phyloP scores from a whole-genome alignment of 1,140 invertebrate genomes.

The Lasioglossum albipes region DNA sequence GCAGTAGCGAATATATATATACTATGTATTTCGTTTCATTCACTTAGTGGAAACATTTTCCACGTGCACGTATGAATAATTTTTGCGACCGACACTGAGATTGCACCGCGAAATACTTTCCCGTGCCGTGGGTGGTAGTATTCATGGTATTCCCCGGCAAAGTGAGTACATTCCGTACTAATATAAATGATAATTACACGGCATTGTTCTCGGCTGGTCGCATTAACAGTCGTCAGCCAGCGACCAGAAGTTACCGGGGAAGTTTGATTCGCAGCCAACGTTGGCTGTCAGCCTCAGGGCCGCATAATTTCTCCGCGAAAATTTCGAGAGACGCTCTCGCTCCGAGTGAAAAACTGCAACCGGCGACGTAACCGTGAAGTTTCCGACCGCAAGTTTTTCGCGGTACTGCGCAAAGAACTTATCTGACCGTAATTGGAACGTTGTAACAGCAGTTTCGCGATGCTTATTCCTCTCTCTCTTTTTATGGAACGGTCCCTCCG shows the following conservation, averaged over 20 bases:
- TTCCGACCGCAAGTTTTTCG: constrained; percentile 5
- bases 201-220: constrained; percentile 57
- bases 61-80: no score
- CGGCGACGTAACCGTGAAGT: constrained; percentile 12
- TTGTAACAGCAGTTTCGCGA: neutral
- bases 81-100: no score
- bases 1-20: no score
- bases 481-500: neutral
- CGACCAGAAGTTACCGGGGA: constrained; percentile 32
- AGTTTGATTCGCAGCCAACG: constrained; percentile 41
- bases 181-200: constrained; percentile 70
- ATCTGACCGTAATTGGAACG: constrained; percentile 29
- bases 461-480: neutral
- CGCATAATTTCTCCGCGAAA: constrained; percentile 49
- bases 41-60: no score
- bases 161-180: constrained; percentile 56
- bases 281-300: constrained; percentile 22
- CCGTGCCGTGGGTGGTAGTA: no score
- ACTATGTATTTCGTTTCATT: no score
- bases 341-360: constrained; percentile 9
- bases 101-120: no score
- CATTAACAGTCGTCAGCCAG: constrained; percentile 61
- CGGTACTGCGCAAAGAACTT: neutral
- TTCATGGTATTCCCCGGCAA: constrained; percentile 55
- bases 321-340: constrained; percentile 40